Evolutionary conservation across 2,797 vertebrate genomes (phyloP).

Genomic region (Streptopelia turtur): DNA sequence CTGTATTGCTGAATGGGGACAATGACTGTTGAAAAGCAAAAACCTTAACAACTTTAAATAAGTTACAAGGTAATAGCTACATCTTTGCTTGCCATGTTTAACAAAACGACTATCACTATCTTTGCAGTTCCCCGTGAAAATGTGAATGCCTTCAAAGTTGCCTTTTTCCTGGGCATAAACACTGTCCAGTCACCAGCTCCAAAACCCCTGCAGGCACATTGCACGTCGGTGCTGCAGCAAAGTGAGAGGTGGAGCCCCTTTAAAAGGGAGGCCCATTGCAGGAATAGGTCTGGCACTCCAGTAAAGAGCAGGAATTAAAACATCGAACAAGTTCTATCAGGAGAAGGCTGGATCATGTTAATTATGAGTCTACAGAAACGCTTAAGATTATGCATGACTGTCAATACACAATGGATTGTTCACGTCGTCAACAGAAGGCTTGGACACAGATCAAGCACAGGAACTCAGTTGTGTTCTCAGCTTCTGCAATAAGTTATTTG

Average conservation of each 20-base stretch:
- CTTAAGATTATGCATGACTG: not conserved
- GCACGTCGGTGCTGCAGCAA: accelerated
- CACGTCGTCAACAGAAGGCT: not conserved
- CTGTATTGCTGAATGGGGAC: not conserved
- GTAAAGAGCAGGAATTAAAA: not conserved
- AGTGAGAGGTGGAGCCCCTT: not conserved
- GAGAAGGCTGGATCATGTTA: conserved; percentile 10
- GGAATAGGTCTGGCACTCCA: not conserved
- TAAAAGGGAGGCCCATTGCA: not conserved
- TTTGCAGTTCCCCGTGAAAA: not conserved
- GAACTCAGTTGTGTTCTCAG: not conserved
- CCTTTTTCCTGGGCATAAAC: not conserved
- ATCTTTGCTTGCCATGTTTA: not conserved
- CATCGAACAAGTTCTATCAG: not conserved
- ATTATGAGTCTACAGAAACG: not conserved
- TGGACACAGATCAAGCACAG: conserved; percentile 9
- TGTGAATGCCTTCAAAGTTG: not conserved
- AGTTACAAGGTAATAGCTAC: not conserved
- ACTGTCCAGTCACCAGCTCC: not conserved
- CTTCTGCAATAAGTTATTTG: conserved; percentile 8
- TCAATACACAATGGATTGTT: not conserved
- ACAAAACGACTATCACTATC: not conserved
- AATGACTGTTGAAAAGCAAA: not conserved
- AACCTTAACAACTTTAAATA: not conserved
- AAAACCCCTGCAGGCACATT: accelerated